Evolutionary conservation across 2,888 invertebrate genomes (phyloP).

Genomic region (Heliconius erato): DNA sequence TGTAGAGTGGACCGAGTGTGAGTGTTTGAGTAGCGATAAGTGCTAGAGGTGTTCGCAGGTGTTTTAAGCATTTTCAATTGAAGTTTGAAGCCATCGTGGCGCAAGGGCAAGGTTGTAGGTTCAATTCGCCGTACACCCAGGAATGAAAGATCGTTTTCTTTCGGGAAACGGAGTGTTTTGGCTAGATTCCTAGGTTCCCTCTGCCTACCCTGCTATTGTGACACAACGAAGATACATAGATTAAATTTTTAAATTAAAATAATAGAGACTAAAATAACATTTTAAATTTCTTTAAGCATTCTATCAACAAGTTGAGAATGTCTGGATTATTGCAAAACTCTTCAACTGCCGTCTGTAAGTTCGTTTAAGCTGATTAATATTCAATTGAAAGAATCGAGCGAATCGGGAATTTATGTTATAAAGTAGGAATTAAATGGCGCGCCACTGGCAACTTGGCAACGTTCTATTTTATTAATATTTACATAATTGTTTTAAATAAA

Average conservation of each 20-base stretch:
- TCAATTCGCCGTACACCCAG: too few relatives aligned
- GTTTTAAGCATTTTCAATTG: background rate
- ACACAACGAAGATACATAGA: background rate
- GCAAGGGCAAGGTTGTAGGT: too few relatives aligned
- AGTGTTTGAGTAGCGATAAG: too few relatives aligned
- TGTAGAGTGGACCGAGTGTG: too few relatives aligned
- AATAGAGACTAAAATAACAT: background rate
- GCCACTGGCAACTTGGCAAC: background rate
- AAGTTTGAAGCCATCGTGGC: background rate
- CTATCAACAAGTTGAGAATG: background rate
- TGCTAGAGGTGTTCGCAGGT: background rate
- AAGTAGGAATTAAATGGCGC: slow-evolving; percentile 18
- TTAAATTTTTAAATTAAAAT: background rate
- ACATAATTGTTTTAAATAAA: too few relatives aligned
- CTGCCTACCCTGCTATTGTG: too few relatives aligned
- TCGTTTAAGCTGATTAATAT: slow-evolving; percentile 21
- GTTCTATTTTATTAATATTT: background rate
- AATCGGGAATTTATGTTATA: slow-evolving; percentile 18
- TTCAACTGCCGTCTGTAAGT: background rate
- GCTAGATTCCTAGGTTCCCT: too few relatives aligned
- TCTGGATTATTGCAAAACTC: slow-evolving; percentile 21
- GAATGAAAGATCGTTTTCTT: too few relatives aligned
- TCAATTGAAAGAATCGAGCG: background rate
- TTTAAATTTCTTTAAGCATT: background rate
- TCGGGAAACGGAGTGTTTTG: too few relatives aligned